Base-by-base conservation (phyloP, 1,140 invertebrate species). In the Drosophila busckii region DNA sequence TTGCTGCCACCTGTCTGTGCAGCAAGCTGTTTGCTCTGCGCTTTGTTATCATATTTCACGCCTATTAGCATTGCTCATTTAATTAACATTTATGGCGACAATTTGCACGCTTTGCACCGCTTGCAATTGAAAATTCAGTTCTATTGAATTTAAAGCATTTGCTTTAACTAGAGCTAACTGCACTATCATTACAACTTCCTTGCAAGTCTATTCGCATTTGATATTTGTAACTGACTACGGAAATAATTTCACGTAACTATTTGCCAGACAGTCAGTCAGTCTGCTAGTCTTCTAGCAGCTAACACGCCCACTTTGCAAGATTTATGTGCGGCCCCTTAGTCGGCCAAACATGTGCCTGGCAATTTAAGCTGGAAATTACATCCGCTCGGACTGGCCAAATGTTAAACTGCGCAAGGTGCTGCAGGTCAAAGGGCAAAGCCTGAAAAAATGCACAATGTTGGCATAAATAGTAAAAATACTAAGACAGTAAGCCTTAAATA, bases 61-160 rank as follows among this genome's bases (percentile, higher is more conserved):
- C 75, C 68, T 80, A 80, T 80, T 80, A 80, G 73, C 73, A 70
- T 61, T 80, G n/a, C 73, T 73, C 73, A 80, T 80, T 78, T 73
- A 80, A 80, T 80, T 80, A 80, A 82, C 68, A 80, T 80, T 80
- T 82, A 80, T 82, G 68, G 50, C 64, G 73, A 73, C 75, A 73
- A 67, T 80, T 80, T 82, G 56, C 40, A 59, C 62, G 59, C n/a
- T 41, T 49, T 55, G 59, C 64, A 73, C 29, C 32, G 42, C 32
- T 23, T 45, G 10, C 42, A 32, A 10, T 40, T 10, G 26, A 6
- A 50, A 19, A 41, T 3, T 20, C 20, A 41, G 17, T 20, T 50
- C 7, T 20, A 6, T n/a, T n/a, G n/a, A n/a, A n/a, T n/a, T n/a
- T n/a, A n/a, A n/a, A n/a, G n/a, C n/a, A n/a, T n/a, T n/a, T n/a